These are phyloP conservation scores for Bucorvus abyssinicus DNA, from an alignment of 2,797 vertebrate species.

Conservation along the genomic window DNA sequence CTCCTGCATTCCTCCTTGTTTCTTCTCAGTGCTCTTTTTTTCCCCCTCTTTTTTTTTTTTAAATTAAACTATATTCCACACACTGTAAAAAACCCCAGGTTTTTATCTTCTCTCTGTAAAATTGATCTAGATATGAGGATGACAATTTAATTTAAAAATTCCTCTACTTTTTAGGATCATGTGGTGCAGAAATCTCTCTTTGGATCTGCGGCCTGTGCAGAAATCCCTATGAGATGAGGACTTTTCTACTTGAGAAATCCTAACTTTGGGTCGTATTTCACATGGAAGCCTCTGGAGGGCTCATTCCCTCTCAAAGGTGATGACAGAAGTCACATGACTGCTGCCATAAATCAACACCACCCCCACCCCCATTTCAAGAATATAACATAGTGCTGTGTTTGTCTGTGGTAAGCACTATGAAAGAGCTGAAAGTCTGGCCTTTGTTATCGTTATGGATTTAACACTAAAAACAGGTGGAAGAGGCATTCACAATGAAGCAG, in stretches of 20 bases:
- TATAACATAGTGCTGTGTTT: neutral
- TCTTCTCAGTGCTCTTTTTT: neutral
- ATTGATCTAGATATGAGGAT: neutral
- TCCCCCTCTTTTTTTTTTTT: neutral
- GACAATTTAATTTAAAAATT: neutral
- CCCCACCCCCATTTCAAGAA: neutral
- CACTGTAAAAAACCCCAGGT: neutral
- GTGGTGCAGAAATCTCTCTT: neutral
- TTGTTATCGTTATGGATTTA: neutral
- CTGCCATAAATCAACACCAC: neutral
- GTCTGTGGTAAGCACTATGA: neutral
- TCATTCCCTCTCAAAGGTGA: neutral
- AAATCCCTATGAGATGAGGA: neutral
- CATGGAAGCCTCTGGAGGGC: neutral
- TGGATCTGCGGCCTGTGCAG: neutral
- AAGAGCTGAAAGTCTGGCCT: neutral
- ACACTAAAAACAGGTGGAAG: neutral
- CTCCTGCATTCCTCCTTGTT: neutral
- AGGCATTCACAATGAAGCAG: neutral
- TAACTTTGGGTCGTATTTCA: neutral
- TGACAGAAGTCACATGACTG: neutral
- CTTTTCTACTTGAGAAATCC: neutral
- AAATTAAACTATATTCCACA: neutral
- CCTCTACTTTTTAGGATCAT: neutral
- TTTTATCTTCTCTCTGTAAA: neutral